Percentiles rank a stretch among this genome's conserved stretches.
Conservation (phyloP, 2,888 invertebrate species). For the Elegia similella region DNA sequence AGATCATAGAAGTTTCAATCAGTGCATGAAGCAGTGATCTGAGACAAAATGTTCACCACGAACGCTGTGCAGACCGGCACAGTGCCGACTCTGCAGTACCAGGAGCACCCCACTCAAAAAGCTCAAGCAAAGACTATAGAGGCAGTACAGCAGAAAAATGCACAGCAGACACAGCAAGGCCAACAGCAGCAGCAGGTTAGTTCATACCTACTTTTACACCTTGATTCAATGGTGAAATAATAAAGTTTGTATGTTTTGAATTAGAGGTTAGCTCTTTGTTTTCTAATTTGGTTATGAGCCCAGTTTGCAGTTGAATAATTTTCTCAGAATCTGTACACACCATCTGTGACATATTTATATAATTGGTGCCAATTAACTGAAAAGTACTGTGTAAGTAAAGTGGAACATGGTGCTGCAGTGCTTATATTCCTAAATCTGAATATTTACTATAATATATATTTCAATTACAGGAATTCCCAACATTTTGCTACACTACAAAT, state of each 20-base stretch:
- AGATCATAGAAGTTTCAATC: slow-evolving; percentile 29
- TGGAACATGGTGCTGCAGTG: too few species aligned
- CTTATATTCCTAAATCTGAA: too few species aligned
- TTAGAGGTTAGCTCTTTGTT: too few species aligned
- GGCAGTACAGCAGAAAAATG: slow-evolving; percentile 82
- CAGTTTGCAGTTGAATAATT: too few species aligned
- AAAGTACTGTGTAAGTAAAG: too few species aligned
- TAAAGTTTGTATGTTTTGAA: too few species aligned
- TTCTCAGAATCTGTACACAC: too few species aligned
- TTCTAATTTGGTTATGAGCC: too few species aligned
- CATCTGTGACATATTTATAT: too few species aligned
- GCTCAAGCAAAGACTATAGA: slow-evolving; percentile 83
- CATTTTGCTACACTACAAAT: slow-evolving; percentile 87
- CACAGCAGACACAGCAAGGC: slow-evolving; percentile 68
- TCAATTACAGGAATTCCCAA: slow-evolving; percentile 81
- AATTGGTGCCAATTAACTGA: too few species aligned
- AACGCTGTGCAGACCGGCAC: slow-evolving; percentile 83
- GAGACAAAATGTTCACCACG: slow-evolving; percentile 78
- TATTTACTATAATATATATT: not conserved
- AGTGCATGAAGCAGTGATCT: slow-evolving; percentile 33
- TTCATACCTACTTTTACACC: too few species aligned
- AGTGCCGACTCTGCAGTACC: slow-evolving; percentile 85
- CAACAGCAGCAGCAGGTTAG: slow-evolving; percentile 48
- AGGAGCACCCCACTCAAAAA: slow-evolving; percentile 83
- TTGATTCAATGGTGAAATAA: too few species aligned